phyloP scores from a whole-genome alignment of 2,888 invertebrate species.

The Fragum fragum region DNA sequence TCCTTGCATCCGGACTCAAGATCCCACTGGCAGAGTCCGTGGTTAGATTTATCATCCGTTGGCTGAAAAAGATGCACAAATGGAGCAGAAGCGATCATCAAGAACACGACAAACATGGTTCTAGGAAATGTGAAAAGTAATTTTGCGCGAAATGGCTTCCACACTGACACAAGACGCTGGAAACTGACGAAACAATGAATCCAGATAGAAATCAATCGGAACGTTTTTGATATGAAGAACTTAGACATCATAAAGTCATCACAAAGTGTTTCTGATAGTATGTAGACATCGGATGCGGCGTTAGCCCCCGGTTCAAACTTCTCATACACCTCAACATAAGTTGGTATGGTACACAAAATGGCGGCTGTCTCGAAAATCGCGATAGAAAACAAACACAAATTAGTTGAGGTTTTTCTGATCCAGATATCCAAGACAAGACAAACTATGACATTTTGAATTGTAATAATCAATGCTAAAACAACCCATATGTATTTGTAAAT shows the following conservation, averaged over 20 bases:
- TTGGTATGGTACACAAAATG: background rate
- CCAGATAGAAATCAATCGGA: background rate
- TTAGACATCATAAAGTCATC: constrained; percentile 11
- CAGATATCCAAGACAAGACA: background rate
- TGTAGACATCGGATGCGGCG: background rate
- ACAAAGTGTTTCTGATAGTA: background rate
- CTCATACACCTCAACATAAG: background rate
- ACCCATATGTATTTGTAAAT: constrained; percentile 18
- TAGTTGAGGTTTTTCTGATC: background rate
- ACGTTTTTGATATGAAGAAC: constrained; percentile 15
- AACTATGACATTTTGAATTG: background rate
- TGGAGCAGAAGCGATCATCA: background rate
- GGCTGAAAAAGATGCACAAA: constrained; percentile 9
- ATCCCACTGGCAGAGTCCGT: constrained; percentile 15
- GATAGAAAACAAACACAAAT: constrained; percentile 7
- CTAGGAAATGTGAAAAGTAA: background rate
- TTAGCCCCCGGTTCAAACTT: background rate
- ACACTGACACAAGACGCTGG: background rate
- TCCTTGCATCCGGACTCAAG: background rate
- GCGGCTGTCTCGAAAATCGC: background rate
- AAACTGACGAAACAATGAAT: constrained; percentile 14
- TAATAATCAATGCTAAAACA: background rate
- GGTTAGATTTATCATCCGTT: background rate
- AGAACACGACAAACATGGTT: background rate
- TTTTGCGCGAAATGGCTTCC: constrained; percentile 12